Evolutionary conservation across 2,797 vertebrate genomes (phyloP).

Genomic region (Manis crassicaudata): DNA sequence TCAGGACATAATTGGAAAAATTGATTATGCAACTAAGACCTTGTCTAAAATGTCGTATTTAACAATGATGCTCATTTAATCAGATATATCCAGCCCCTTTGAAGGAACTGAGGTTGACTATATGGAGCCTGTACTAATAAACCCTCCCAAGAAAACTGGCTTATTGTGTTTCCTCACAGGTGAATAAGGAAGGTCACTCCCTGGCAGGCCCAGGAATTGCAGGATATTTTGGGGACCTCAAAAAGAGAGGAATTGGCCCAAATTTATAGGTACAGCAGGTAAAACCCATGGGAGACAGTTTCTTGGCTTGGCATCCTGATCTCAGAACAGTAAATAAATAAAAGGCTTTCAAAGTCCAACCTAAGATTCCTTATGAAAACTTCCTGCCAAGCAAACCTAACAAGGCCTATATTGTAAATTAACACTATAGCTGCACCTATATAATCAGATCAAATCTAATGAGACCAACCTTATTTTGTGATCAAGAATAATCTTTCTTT

Average conservation of each 20-base stretch:
- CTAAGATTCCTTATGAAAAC: conserved; percentile 36
- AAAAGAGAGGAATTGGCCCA: neutral
- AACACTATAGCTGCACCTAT: neutral
- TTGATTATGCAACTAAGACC: conserved; percentile 13
- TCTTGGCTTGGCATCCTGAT: conserved; percentile 28
- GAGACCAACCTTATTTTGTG: neutral
- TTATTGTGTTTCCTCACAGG: neutral
- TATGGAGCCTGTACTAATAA: neutral
- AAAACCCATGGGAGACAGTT: conserved; percentile 3
- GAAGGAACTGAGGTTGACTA: neutral
- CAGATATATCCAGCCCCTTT: neutral
- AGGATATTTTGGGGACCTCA: neutral
- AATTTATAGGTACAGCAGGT: neutral
- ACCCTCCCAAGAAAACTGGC: neutral
- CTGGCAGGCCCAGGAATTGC: neutral
- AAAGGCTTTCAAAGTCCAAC: neutral
- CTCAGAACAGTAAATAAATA: neutral
- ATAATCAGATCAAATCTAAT: neutral
- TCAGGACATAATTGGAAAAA: conserved; percentile 27
- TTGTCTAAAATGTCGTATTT: neutral
- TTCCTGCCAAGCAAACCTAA: neutral
- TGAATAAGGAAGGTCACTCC: neutral
- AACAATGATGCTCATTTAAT: conserved; percentile 22
- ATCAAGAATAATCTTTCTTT: neutral
- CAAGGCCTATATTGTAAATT: neutral